Conservation (phyloP, 2,797 vertebrate genomes). For the Melanotaenia trifasciata region DNA sequence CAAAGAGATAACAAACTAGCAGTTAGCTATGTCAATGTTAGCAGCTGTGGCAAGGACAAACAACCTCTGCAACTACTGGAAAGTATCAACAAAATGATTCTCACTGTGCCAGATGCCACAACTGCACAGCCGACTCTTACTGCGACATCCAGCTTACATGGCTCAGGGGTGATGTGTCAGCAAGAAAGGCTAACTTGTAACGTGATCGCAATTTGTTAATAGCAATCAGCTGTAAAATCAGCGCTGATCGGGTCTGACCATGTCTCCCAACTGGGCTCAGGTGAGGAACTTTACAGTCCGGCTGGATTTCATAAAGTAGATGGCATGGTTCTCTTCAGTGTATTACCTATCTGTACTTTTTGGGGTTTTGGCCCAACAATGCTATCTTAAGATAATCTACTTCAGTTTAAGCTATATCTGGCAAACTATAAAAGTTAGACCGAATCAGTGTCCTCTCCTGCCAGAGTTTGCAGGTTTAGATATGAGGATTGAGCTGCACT, state of each 20-base stretch:
- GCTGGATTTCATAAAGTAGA: background rate
- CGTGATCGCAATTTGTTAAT: background rate
- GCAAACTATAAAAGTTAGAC: no score
- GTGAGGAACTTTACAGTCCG: background rate
- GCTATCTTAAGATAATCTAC: no score
- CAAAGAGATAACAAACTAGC: background rate
- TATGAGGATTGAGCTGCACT: background rate
- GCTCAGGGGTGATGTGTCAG: no score
- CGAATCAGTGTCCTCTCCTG: background rate
- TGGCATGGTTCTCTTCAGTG: background rate
- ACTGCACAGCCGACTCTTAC: background rate
- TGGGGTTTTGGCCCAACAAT: no score
- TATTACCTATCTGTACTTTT: background rate
- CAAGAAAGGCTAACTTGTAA: background rate
- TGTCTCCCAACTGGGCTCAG: no score
- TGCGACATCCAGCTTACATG: background rate
- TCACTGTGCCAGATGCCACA: background rate
- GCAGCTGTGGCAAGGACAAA: background rate
- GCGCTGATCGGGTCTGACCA: no score
- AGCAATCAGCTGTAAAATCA: no score
- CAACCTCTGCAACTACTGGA: background rate
- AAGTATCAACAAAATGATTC: background rate
- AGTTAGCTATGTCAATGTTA: background rate
- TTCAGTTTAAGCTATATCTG: no score
- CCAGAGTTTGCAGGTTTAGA: background rate